Evolutionary conservation across 2,888 invertebrate species (phyloP).

Genomic region (Esperia sulphurella): DNA sequence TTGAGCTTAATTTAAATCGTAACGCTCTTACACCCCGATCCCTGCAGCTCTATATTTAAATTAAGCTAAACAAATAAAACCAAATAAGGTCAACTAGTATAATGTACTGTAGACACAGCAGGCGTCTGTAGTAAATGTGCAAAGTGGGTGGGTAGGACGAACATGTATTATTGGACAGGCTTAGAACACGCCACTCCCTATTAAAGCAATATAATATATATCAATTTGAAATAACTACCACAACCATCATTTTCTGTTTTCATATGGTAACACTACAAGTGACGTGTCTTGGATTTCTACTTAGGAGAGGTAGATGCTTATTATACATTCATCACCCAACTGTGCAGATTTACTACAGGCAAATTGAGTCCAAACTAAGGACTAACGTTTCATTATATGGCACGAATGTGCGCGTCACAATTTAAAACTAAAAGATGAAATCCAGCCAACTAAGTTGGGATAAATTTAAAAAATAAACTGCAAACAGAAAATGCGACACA

Average conservation of each 20-base stretch:
- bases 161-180: constrained; percentile 33
- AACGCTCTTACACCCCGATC: constrained; percentile 38
- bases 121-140: constrained; percentile 31
- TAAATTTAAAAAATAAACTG: constrained; percentile 57
- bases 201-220: constrained; percentile 55
- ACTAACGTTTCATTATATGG: constrained; percentile 34
- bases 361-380: constrained; percentile 32
- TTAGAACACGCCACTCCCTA: constrained; percentile 53
- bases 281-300: constrained; percentile 45
- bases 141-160: constrained; percentile 30
- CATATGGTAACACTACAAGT: constrained; percentile 60
- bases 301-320: constrained; percentile 38
- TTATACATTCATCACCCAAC: constrained; percentile 36
- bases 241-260: constrained; percentile 74
- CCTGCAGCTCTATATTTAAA: constrained; percentile 52
- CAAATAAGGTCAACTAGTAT: constrained; percentile 38
- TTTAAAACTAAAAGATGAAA: constrained; percentile 43
- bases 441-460: constrained; percentile 74
- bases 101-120: constrained; percentile 31
- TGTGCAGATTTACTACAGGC: constrained; percentile 35
- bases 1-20: constrained; percentile 77
- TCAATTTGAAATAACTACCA: constrained; percentile 76
- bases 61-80: constrained; percentile 75
- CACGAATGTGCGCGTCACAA: constrained; percentile 43
- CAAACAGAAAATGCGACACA: constrained; percentile 57